Percentiles rank a stretch among this genome's conserved stretches.
Evolutionary conservation across 2,888 invertebrate species (phyloP).

Genomic region (Cartodere bifasciata): DNA sequence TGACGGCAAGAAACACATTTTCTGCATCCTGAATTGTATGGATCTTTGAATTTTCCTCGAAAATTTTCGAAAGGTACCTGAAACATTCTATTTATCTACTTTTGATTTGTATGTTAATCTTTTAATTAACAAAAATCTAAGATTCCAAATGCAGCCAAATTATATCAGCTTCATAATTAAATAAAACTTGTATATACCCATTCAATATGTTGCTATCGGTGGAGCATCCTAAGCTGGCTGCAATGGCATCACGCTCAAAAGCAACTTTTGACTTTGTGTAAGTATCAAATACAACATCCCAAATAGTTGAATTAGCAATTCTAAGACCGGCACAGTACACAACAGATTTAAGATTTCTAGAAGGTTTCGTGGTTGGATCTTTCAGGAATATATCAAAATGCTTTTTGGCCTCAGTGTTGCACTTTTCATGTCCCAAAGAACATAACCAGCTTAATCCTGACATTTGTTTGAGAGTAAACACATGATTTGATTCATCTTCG

Average conservation of each 20-base stretch:
- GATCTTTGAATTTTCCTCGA: constrained; percentile 11
- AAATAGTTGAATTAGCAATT: too few species aligned
- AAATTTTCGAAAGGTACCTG: constrained; percentile 15
- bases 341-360: constrained; percentile 11
- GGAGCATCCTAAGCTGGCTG: constrained; percentile 36
- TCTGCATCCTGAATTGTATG: constrained; percentile 15
- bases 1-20: constrained; percentile 13
- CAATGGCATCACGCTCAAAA: constrained; percentile 10
- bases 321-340: constrained; percentile 18
- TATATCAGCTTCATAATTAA: not conserved
- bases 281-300: too few species aligned
- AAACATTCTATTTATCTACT: constrained; percentile 29
- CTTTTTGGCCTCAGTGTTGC: constrained; percentile 35
- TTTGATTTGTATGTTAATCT: not conserved
- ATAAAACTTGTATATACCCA: constrained; percentile 9
- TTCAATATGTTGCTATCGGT: constrained; percentile 28
- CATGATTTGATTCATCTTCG: constrained; percentile 23
- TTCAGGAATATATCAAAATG: constrained; percentile 31
- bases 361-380: constrained; percentile 10
- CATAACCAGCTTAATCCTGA: constrained; percentile 50
- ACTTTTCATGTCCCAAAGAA: constrained; percentile 43
- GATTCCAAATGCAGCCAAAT: not conserved
- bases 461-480: constrained; percentile 44
- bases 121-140: constrained; percentile 1
- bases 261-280: too few species aligned